These are phyloP conservation scores for Sterrhoptilus dennistouni DNA, from an alignment of 2,113 vertebrate genomes.

Conservation along the genomic window DNA sequence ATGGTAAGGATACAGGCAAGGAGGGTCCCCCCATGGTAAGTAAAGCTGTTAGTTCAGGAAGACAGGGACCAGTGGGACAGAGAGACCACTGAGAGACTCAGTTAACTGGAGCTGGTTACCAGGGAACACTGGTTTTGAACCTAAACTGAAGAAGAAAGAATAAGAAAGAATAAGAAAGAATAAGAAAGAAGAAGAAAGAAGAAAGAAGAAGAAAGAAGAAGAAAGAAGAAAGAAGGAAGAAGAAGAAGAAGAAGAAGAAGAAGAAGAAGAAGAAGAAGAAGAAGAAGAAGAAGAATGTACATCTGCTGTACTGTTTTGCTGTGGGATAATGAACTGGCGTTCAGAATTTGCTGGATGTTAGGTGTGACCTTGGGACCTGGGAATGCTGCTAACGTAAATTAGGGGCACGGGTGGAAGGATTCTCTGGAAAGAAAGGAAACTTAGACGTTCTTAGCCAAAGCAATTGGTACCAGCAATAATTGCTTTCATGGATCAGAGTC, in stretches of 20 bases:
- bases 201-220: background rate
- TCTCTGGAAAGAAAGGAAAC: background rate
- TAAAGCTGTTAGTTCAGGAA: background rate
- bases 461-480: background rate
- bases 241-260: no score
- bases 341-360: background rate
- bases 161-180: no score
- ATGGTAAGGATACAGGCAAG: background rate
- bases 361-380: background rate
- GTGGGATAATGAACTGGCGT: background rate
- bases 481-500: background rate
- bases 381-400: background rate
- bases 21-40: background rate
- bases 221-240: no score
- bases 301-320: background rate
- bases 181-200: no score
- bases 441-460: background rate
- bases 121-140: background rate
- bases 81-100: background rate
- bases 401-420: background rate
- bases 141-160: background rate
- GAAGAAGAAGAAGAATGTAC: no score
- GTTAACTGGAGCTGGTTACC: background rate
- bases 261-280: background rate
- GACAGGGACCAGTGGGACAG: background rate